A percentile compares a stretch with the other conserved stretches of the same genome.
These are phyloP conservation scores for Dipus sagitta DNA, from an alignment of 2,797 vertebrate genomes.

Conservation along the genomic window DNA sequence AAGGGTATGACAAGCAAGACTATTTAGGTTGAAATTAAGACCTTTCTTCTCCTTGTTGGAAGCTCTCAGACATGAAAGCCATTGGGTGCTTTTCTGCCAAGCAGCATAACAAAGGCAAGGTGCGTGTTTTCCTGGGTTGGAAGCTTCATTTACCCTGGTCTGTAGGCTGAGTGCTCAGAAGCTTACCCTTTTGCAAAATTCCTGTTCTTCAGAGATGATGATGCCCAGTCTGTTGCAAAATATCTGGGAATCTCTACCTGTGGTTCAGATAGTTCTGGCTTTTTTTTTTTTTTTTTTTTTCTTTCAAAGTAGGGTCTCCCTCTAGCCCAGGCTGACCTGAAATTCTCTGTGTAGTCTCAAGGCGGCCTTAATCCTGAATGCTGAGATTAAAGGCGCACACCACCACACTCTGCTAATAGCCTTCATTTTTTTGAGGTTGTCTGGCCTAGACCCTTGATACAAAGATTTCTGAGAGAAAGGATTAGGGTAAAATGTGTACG, in stretches of 20 bases:
- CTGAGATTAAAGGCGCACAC: too few species aligned
- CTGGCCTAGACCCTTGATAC: background rate
- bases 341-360: too few species aligned
- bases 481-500: background rate
- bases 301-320: too few species aligned
- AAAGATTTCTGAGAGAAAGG: background rate
- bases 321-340: too few species aligned
- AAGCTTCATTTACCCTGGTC: background rate
- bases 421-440: background rate
- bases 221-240: background rate
- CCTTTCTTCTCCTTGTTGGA: background rate
- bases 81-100: background rate
- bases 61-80: background rate
- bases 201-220: background rate
- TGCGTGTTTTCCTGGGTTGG: background rate
- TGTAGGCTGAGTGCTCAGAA: background rate
- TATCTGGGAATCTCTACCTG: constrained; percentile 21
- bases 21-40: constrained; percentile 37
- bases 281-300: too few species aligned
- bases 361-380: too few species aligned
- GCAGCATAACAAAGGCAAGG: background rate
- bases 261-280: background rate
- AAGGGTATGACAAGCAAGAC: constrained; percentile 23
- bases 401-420: too few species aligned
- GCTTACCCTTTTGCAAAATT: background rate